These are phyloP conservation scores for Drosophila auraria DNA, from an alignment of 1,140 invertebrate species.

Conservation along the genomic window DNA sequence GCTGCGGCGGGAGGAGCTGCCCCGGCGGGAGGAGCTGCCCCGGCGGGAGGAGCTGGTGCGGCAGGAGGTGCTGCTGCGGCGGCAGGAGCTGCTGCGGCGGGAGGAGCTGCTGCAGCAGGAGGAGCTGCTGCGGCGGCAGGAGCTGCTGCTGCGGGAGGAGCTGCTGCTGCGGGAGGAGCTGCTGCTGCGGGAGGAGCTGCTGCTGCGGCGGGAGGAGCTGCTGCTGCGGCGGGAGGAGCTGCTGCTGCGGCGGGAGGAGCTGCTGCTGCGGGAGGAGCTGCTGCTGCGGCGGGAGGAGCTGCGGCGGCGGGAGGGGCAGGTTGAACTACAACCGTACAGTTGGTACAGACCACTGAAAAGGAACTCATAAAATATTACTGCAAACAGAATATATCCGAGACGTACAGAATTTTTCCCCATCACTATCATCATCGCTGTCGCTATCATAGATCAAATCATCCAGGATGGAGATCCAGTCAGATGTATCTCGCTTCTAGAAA, in stretches of 20 bases:
- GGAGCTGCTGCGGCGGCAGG: background rate
- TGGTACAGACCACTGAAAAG: constrained; percentile 19
- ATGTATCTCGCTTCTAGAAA: constrained; percentile 33
- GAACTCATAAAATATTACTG: constrained; percentile 46
- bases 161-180: background rate
- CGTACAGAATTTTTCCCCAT: constrained; percentile 52
- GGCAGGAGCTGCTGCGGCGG: background rate
- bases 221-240: background rate
- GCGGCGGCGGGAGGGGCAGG: background rate
- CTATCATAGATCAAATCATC: constrained; percentile 28
- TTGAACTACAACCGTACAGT: constrained; percentile 64
- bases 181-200: background rate
- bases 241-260: constrained; percentile 4
- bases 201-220: background rate
- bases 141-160: background rate
- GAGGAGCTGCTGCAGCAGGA: background rate
- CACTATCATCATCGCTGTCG: constrained; percentile 20
- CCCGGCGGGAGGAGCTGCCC: background rate
- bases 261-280: background rate
- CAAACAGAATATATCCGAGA: background rate
- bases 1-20: no score
- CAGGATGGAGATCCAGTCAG: constrained; percentile 47
- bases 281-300: background rate
- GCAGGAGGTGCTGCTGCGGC: background rate
- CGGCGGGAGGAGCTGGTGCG: background rate